Percentiles rank a stretch among this genome's conserved stretches.
Conservation (phyloP, 1,140 invertebrate species). For the Dendroctonus valens region DNA sequence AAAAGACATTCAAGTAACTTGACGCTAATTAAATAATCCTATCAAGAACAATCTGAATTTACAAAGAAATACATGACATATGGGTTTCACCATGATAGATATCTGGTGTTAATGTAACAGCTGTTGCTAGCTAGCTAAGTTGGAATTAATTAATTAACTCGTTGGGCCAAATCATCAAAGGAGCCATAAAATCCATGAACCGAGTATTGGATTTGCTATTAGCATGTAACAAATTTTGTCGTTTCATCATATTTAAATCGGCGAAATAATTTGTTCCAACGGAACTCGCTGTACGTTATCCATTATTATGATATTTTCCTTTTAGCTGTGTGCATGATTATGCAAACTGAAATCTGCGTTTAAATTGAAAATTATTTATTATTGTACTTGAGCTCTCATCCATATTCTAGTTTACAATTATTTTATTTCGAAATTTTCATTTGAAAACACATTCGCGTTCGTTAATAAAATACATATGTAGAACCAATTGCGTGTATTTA, state of each 20-base stretch:
- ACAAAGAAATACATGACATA: no score
- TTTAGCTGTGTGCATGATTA: constrained; percentile 11
- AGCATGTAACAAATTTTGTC: constrained; percentile 26
- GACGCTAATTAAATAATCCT: no score
- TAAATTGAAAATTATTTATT: constrained; percentile 24
- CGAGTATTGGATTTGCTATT: constrained; percentile 6
- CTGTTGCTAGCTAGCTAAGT: constrained; percentile 1
- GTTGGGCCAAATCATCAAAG: constrained; percentile 17
- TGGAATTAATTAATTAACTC: constrained; percentile 23
- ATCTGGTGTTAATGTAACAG: no score
- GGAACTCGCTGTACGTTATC: constrained; percentile 15
- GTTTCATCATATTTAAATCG: constrained; percentile 26
- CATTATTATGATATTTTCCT: constrained; percentile 16
- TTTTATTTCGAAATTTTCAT: constrained; percentile 12
- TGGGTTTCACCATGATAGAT: no score
- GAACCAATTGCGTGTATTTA: background rate
- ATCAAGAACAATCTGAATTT: no score
- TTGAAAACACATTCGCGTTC: background rate
- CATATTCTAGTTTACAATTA: constrained; percentile 1
- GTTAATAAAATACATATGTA: constrained; percentile 12
- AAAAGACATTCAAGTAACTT: no score
- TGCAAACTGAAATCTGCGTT: constrained; percentile 13
- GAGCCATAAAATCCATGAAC: constrained; percentile 17
- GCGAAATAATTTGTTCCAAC: constrained; percentile 23
- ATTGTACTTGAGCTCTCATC: constrained; percentile 18